Evolutionary conservation across 92 coral and sea anemone species (phyloP), one percentile per base, ranked within the genome.

Genomic region (Hydrozoanthus gracilis): DNA sequence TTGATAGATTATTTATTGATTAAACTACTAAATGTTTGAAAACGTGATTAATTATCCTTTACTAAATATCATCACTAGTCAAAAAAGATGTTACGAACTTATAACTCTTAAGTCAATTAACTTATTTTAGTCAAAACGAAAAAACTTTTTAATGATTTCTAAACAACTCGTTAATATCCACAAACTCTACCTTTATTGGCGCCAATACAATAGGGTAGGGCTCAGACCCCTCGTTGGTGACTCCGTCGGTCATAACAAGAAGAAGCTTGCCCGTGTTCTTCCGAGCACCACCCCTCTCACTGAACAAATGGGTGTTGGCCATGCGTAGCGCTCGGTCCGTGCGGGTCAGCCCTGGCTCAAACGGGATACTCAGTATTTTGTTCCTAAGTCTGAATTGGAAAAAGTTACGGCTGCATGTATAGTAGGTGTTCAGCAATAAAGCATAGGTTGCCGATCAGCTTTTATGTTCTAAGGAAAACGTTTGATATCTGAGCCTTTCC

Each of bases 261-360:
- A 97, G 76, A 49, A 97, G 78, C 82, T 92, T 95, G 13, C 97
- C 95, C 6, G 95, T 95, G 70, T 89, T 91, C 76, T 86, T 49
- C 44, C 99, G 88, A 17, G 92, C 95, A 4, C 99, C 99, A 71
- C 95, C 96, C 74, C 88, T 88, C 44, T 82, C 82, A 70, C 88
- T 93, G 56, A 95, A 97, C 90, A 97, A 83, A 44, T 82, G 92
- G 80, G 83, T 87, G 52, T 92, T 62, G 18, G 95, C 95, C 89
- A 90, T 46, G 46, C 78, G 76, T 8, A 97, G 82, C 5, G 98
- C 99, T 58, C 84, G 77, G 88, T 93, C 99, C 4, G 98, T 95
- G 17, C 98, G 83, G 3, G 97, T 92, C 14, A 83, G 83, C 12
- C 98, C 98, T 10, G 95, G 90, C 39, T 91, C 92, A 73, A 93